These are phyloP conservation scores for Fringilla coelebs DNA, from an alignment of 2,797 vertebrate species.

Conservation along the genomic window DNA sequence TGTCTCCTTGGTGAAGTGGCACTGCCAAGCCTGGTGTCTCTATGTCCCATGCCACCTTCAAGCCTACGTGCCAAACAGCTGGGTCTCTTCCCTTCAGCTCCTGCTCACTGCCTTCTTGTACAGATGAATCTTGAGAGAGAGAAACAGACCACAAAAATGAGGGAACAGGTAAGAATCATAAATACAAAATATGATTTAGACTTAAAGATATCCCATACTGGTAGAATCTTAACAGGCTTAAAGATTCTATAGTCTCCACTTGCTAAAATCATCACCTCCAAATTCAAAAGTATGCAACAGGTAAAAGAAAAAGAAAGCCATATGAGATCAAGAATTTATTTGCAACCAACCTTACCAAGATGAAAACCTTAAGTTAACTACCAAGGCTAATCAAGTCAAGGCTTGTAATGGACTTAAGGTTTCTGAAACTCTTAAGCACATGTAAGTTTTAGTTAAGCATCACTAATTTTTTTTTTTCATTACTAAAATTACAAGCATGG, in stretches of 20 bases:
- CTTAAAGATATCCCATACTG: neutral
- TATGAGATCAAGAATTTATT: neutral
- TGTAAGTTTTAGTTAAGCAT: neutral
- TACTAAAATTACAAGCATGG: neutral
- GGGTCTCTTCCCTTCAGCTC: conserved; percentile 76
- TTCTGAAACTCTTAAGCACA: neutral
- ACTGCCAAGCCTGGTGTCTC: conserved; percentile 91
- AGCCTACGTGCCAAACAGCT: conserved; percentile 86
- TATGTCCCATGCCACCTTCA: conserved; percentile 98
- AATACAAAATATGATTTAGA: neutral
- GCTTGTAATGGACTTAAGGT: neutral
- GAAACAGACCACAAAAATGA: neutral
- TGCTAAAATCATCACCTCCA: neutral
- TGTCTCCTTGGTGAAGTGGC: conserved; percentile 91
- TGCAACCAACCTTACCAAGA: neutral
- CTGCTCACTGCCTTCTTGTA: conserved; percentile 59
- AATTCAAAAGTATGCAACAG: neutral
- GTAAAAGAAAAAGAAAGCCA: neutral
- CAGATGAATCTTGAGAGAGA: conserved; percentile 29
- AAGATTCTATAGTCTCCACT: neutral
- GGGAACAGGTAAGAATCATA: neutral
- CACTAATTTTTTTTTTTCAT: neutral
- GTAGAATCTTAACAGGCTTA: neutral
- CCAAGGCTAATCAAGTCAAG: neutral
- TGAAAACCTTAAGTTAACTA: neutral